Conservation (phyloP, 2,888 invertebrate species). For the Abscondita cerata region DNA sequence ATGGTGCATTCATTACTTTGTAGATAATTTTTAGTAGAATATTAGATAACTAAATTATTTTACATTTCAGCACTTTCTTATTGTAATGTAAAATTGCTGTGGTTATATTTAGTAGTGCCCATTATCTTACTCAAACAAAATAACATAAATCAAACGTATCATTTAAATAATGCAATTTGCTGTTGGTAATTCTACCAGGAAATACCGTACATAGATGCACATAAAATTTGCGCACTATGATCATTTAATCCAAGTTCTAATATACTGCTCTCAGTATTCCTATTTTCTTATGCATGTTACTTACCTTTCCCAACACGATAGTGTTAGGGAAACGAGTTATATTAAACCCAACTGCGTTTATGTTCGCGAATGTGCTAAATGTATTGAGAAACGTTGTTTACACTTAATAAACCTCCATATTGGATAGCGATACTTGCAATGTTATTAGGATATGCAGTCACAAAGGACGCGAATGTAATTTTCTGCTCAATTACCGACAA, state of each 20-base stretch:
- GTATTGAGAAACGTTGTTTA: slow-evolving; percentile 10
- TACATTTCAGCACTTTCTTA: too few species aligned
- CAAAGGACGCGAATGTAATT: slow-evolving; percentile 27
- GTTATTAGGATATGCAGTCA: slow-evolving; percentile 24
- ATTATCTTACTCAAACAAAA: neutral
- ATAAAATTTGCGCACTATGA: slow-evolving; percentile 24
- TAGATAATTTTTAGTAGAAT: too few species aligned
- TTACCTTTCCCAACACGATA: slow-evolving; percentile 13
- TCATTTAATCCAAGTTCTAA: slow-evolving; percentile 20
- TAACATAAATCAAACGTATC: slow-evolving; percentile 19
- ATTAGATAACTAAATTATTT: too few species aligned
- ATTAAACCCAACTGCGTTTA: slow-evolving; percentile 8
- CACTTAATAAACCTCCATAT: slow-evolving; percentile 1
- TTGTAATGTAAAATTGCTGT: too few species aligned
- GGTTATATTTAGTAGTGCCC: too few species aligned
- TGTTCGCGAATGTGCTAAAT: slow-evolving; percentile 13
- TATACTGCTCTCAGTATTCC: slow-evolving; percentile 12
- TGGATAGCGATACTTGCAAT: slow-evolving; percentile 6
- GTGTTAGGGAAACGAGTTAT: slow-evolving; percentile 4
- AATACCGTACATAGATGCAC: slow-evolving; percentile 15
- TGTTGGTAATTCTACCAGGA: slow-evolving; percentile 8
- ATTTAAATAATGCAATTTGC: slow-evolving; percentile 24
- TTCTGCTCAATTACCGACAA: slow-evolving; percentile 27
- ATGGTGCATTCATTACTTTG: too few species aligned
- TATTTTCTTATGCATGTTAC: slow-evolving; percentile 15